phyloP scores from a whole-genome alignment of 2,888 invertebrate species.

The Synergus gifuensis region DNA sequence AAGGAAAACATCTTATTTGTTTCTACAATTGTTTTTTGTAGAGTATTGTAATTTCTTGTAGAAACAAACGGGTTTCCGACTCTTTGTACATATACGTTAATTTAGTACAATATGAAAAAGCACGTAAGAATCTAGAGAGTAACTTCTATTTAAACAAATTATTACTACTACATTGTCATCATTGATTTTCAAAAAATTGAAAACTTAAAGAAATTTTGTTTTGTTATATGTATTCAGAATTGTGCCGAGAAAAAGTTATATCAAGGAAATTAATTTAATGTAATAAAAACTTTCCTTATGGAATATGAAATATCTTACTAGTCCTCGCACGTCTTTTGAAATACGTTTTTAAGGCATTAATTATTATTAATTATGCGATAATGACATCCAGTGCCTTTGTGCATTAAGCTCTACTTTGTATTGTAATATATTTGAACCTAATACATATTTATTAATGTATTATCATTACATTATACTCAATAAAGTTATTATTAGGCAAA shows the following conservation, averaged over 20 bases:
- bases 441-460: constrained; percentile 38
- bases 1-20: constrained; percentile 11
- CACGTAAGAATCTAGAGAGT: constrained; percentile 12
- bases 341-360: constrained; percentile 11
- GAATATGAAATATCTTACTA: constrained; percentile 30
- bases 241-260: neutral
- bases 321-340: constrained; percentile 24
- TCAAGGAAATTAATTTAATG: neutral
- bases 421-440: constrained; percentile 27
- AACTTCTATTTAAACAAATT: constrained; percentile 6
- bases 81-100: constrained; percentile 35
- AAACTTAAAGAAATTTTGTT: neutral
- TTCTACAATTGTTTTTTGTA: neutral
- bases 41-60: constrained; percentile 24
- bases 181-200: constrained; percentile 11
- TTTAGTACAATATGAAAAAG: constrained; percentile 28
- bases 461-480: constrained; percentile 29
- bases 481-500: constrained; percentile 36
- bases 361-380: constrained; percentile 29
- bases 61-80: constrained; percentile 12
- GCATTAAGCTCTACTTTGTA: constrained; percentile 25
- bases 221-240: neutral
- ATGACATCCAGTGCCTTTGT: constrained; percentile 30
- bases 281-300: neutral
- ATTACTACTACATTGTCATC: neutral